Percentiles rank a stretch among this genome's conserved stretches.
phyloP scores from a whole-genome alignment of 1,140 invertebrate genomes.

The Lycorma delicatula region DNA sequence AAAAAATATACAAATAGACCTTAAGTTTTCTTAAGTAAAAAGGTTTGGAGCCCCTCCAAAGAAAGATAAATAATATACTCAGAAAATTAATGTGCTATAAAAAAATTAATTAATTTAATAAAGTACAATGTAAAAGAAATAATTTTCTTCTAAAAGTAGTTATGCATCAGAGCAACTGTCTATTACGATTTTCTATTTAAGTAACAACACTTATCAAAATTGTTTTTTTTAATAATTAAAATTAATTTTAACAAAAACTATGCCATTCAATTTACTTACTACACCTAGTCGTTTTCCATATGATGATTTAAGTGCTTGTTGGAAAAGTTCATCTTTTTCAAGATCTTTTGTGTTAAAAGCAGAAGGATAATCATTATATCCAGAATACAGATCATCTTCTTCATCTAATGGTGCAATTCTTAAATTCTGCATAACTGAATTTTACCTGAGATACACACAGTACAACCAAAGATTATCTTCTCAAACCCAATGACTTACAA shows the following conservation, averaged over 20 bases:
- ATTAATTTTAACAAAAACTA: background rate
- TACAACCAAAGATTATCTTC: too few species aligned
- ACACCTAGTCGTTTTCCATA: conserved; percentile 50
- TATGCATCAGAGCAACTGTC: conserved; percentile 8
- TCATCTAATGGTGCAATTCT: conserved; percentile 7
- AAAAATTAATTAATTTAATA: background rate
- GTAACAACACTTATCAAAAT: conserved; percentile 7
- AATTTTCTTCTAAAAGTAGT: background rate
- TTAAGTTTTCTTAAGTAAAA: too few species aligned
- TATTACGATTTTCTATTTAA: background rate
- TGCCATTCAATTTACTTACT: conserved; percentile 26
- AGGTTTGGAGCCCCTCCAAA: too few species aligned
- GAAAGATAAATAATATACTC: too few species aligned
- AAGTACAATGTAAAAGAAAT: background rate
- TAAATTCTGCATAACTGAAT: conserved; percentile 10
- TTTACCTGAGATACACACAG: too few species aligned
- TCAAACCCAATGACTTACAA: too few species aligned
- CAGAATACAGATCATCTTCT: conserved; percentile 53
- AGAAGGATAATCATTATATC: conserved; percentile 58
- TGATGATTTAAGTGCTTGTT: conserved; percentile 50
- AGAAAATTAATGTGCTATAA: background rate
- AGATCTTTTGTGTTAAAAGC: conserved; percentile 54
- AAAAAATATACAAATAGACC: too few species aligned
- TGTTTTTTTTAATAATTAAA: conserved; percentile 3
- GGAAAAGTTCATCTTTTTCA: conserved; percentile 54